A percentile compares a stretch with the other conserved stretches of the same genome.
Conservation (phyloP, 2,113 vertebrate genomes). For the Rhinolophus sinicus region DNA sequence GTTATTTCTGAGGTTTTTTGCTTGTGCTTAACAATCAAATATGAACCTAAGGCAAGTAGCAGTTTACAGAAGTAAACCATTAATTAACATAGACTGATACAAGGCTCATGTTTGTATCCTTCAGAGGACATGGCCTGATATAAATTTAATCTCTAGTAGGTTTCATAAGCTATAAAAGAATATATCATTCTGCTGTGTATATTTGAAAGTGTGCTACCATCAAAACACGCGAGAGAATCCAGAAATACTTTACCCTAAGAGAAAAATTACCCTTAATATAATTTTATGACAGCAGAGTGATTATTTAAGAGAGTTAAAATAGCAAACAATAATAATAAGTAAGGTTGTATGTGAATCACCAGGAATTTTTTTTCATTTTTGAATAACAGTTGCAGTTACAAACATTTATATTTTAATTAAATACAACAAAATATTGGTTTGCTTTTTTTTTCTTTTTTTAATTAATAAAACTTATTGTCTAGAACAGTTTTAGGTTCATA, state of each 20-base stretch:
- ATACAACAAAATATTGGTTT: not conserved
- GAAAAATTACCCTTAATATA: not conserved
- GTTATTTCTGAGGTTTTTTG: slow-evolving; percentile 22
- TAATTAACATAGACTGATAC: not conserved
- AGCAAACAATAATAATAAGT: not conserved
- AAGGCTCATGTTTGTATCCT: not conserved
- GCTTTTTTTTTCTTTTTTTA: not conserved
- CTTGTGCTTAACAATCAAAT: slow-evolving; percentile 30
- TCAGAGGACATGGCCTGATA: not conserved
- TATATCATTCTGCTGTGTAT: not conserved
- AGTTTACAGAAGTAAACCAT: not conserved
- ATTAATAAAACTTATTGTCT: not conserved
- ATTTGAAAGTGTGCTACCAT: not conserved
- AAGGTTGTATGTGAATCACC: not conserved
- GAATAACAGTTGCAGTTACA: not conserved
- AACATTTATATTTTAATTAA: not conserved
- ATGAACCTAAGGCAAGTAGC: not conserved
- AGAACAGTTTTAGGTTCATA: not conserved
- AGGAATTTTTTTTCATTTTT: not conserved
- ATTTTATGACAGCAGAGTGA: not conserved
- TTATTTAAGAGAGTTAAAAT: not conserved
- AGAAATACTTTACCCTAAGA: not conserved
- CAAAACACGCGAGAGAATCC: not conserved
- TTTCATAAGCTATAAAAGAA: not conserved
- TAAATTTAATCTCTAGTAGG: not conserved